phyloP scores from a whole-genome alignment of 2,797 vertebrate genomes.

The Pantherophis vulpinus region DNA sequence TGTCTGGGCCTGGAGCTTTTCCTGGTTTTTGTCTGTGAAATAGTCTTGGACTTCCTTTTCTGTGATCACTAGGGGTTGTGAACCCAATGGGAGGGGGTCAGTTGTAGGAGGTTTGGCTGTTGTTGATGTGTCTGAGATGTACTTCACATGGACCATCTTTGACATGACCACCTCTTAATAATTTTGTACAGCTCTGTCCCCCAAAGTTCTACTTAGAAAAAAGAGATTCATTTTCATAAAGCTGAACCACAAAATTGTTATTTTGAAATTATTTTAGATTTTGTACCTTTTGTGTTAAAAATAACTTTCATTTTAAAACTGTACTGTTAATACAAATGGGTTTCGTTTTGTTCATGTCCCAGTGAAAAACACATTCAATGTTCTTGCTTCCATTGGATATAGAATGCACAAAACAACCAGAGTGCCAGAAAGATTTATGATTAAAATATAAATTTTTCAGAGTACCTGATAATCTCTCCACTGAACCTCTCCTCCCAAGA shows the following conservation, averaged over 20 bases:
- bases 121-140: neutral
- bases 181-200: neutral
- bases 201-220: slow-evolving; percentile 1
- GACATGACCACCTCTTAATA: neutral
- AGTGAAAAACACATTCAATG: neutral
- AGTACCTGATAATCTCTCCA: neutral
- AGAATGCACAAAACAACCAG: slow-evolving; percentile 11
- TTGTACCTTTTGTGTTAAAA: slow-evolving; percentile 6
- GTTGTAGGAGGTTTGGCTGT: too few species aligned
- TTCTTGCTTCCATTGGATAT: slow-evolving; percentile 5
- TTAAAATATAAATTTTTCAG: slow-evolving; percentile 39
- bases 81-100: too few species aligned
- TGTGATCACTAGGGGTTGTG: too few species aligned
- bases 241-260: rapidly evolving
- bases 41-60: too few species aligned
- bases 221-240: neutral
- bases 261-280: neutral
- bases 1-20: too few species aligned
- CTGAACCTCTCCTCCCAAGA: neutral
- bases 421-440: slow-evolving; percentile 18
- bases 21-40: too few species aligned
- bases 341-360: neutral
- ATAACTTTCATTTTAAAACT: neutral
- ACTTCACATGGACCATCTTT: neutral
- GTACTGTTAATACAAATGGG: neutral